phyloP scores from a whole-genome alignment of 2,888 invertebrate species.

The Hydrotaea diabolus region DNA sequence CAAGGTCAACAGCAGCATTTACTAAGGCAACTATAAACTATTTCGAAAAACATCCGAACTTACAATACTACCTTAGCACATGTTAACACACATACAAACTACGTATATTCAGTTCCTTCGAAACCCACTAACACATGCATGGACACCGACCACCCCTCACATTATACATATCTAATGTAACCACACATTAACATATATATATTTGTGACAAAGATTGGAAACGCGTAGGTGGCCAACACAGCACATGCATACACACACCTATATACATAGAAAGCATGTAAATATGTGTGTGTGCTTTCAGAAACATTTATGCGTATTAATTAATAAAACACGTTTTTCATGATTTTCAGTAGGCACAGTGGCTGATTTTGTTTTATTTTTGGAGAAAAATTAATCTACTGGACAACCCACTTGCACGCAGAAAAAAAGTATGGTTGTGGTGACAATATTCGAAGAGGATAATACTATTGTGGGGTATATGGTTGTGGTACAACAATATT shows the following conservation, averaged over 20 bases:
- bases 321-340: constrained; percentile 57
- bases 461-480: too few species aligned
- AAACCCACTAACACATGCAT: too few species aligned
- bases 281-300: constrained; percentile 2
- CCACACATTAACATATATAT: not conserved
- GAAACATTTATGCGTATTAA: constrained; percentile 53
- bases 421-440: too few species aligned
- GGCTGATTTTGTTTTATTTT: not conserved
- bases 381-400: too few species aligned
- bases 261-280: not conserved
- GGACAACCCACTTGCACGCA: too few species aligned
- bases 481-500: too few species aligned
- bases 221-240: not conserved
- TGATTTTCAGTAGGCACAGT: not conserved
- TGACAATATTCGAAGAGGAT: too few species aligned
- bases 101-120: too few species aligned
- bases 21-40: not conserved
- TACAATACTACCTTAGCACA: constrained; percentile 31
- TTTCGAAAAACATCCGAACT: not conserved
- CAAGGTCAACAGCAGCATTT: constrained; percentile 42
- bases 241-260: not conserved
- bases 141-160: too few species aligned
- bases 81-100: not conserved
- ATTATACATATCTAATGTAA: too few species aligned
- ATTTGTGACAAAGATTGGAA: not conserved